phyloP scores from a whole-genome alignment of 2,113 vertebrate species.

The Rhadina sibilatrix region DNA sequence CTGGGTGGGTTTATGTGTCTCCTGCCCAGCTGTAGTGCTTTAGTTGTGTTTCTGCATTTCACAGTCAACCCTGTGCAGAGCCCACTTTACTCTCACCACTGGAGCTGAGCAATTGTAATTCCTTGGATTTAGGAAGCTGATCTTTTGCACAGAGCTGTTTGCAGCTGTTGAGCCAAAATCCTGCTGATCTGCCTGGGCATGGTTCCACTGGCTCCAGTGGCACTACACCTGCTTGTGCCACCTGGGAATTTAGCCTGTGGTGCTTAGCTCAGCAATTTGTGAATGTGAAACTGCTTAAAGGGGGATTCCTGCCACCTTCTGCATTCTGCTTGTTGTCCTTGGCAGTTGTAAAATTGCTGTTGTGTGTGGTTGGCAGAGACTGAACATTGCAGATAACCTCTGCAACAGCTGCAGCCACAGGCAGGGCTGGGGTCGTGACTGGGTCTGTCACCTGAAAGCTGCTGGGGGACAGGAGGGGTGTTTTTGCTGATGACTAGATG shows the following conservation, averaged over 20 bases:
- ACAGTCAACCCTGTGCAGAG: neutral
- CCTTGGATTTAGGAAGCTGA: neutral
- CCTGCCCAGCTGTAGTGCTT: neutral
- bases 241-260: neutral
- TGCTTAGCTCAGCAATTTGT: neutral
- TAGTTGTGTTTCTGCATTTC: neutral
- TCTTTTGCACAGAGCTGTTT: neutral
- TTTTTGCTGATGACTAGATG: neutral
- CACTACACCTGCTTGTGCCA: neutral
- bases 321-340: neutral
- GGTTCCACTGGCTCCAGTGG: neutral
- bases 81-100: neutral
- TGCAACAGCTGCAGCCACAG: neutral
- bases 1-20: neutral
- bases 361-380: neutral
- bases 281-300: neutral
- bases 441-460: neutral
- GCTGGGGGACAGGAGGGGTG: neutral
- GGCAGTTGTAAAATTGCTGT: neutral
- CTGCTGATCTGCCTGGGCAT: neutral
- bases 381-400: neutral
- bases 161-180: neutral
- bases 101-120: neutral
- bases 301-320: neutral
- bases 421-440: neutral